Conservation (phyloP, 2,797 vertebrate species). For the Pogonophryne albipinna region DNA sequence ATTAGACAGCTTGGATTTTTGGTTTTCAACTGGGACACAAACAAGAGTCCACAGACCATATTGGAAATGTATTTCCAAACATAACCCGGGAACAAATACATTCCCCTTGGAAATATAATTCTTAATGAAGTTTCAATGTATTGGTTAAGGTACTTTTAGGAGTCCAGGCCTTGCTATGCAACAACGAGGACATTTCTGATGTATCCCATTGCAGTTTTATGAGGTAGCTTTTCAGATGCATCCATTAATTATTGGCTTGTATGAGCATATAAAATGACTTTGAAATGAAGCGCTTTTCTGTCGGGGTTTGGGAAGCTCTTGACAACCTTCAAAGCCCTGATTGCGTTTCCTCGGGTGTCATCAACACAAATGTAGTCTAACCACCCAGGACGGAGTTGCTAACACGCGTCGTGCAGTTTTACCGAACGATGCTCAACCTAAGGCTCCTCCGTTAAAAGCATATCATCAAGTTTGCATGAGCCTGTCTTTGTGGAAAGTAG, state of each 20-base stretch:
- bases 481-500: slow-evolving; percentile 83
- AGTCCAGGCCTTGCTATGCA: background rate
- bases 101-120: too few relatives aligned
- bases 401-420: slow-evolving; percentile 42
- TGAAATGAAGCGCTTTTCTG: slow-evolving; percentile 16
- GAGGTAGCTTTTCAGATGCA: slow-evolving; percentile 9
- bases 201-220: slow-evolving; percentile 34
- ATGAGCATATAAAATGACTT: slow-evolving; percentile 23
- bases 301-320: slow-evolving; percentile 20
- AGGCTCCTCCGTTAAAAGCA: slow-evolving; percentile 74
- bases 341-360: slow-evolving; percentile 17
- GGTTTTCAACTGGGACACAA: too few relatives aligned
- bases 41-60: too few relatives aligned
- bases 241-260: slow-evolving; percentile 35
- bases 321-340: slow-evolving; percentile 8
- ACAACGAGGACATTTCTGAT: slow-evolving; percentile 30
- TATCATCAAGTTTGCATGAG: slow-evolving; percentile 86
- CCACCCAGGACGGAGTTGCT: slow-evolving; percentile 47
- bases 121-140: too few relatives aligned
- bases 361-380: slow-evolving; percentile 33
- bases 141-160: too few relatives aligned
- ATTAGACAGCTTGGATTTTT: too few relatives aligned
- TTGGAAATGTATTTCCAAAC: too few relatives aligned
- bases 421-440: slow-evolving; percentile 63
- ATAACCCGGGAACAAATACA: too few relatives aligned